Evolutionary conservation across 1,140 invertebrate species (phyloP).

Genomic region (Muscidifurax raptorellus): DNA sequence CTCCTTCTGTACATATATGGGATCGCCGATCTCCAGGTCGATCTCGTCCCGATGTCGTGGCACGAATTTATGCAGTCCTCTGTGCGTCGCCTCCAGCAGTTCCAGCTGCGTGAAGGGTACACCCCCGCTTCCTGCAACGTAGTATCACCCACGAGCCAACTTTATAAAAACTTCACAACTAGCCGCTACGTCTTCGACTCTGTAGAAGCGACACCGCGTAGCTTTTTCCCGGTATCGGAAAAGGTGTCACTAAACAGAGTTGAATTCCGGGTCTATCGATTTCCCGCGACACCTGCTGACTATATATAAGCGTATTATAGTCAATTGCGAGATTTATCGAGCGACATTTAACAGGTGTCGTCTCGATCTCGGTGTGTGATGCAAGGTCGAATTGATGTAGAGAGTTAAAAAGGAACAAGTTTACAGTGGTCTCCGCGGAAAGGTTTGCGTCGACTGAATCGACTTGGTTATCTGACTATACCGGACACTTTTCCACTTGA

Average conservation of each 20-base stretch:
- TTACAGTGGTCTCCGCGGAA: no score
- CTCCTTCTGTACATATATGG: constrained; percentile 96
- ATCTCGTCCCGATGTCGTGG: constrained; percentile 96
- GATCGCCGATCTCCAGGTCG: constrained; percentile 97
- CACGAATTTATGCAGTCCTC: constrained; percentile 96
- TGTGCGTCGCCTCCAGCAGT: constrained; percentile 94
- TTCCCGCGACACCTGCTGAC: not conserved
- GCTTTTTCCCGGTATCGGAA: not conserved
- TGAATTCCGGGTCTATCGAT: not conserved
- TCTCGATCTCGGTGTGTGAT: not conserved
- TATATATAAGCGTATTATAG: not conserved
- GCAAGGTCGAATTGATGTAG: not conserved
- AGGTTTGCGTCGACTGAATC: not conserved
- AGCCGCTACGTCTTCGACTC: not conserved
- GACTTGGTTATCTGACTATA: not conserved
- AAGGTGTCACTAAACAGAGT: not conserved
- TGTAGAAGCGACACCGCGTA: no score
- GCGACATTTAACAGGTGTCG: not conserved
- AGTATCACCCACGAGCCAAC: not conserved
- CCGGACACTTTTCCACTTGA: not conserved
- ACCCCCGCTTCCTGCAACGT: constrained; percentile 75
- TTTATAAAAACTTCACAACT: not conserved
- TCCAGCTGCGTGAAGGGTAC: constrained; percentile 88
- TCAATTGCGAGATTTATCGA: not conserved
- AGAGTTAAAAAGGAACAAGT: not conserved